Conservation (phyloP, 1,140 invertebrate genomes). For the Trachymyrmex cornetzi region DNA sequence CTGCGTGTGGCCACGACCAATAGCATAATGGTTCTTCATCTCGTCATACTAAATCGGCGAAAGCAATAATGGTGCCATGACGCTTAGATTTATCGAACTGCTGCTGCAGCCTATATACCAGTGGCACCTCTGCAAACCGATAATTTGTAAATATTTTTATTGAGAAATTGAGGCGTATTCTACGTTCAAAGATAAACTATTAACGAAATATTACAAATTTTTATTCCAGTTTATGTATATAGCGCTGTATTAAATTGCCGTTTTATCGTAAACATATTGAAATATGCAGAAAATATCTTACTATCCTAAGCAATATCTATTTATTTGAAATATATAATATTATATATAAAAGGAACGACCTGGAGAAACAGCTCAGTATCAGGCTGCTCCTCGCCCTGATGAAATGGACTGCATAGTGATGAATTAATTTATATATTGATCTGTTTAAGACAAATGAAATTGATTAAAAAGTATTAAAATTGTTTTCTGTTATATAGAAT, state of each 20-base stretch:
- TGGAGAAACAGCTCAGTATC: no score
- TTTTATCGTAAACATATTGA: not conserved
- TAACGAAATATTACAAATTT: not conserved
- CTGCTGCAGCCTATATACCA: constrained; percentile 36
- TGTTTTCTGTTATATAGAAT: not conserved
- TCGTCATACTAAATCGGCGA: constrained; percentile 55
- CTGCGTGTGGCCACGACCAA: constrained; percentile 33
- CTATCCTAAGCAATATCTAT: not conserved
- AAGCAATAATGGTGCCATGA: constrained; percentile 56
- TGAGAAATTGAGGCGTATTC: constrained; percentile 13
- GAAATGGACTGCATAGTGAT: no score
- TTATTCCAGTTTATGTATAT: not conserved
- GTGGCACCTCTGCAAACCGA: constrained; percentile 9
- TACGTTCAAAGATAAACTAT: not conserved
- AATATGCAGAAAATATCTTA: not conserved
- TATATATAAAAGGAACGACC: no score
- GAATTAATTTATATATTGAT: not conserved
- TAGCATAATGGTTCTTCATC: constrained; percentile 18
- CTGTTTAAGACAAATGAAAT: not conserved
- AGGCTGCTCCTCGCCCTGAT: no score
- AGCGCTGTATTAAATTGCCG: not conserved
- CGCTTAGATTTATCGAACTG: constrained; percentile 17
- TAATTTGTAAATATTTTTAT: constrained; percentile 52
- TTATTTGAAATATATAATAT: not conserved
- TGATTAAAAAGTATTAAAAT: not conserved